Evolutionary conservation across 2,797 vertebrate species (phyloP), one percentile per base, ranked within the genome.

Genomic region (Bothrops alternatus): DNA sequence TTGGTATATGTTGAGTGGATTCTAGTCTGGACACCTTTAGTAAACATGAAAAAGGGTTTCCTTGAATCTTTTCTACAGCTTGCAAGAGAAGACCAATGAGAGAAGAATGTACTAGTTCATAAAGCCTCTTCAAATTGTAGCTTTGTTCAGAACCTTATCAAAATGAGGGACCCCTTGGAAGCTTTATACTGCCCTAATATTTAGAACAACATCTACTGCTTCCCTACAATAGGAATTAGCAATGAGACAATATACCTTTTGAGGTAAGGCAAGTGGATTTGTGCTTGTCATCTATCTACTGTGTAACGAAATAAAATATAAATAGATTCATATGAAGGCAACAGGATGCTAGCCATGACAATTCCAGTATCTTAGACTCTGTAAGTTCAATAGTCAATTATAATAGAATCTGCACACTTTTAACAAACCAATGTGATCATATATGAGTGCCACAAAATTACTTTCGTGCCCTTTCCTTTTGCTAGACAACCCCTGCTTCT

Each of bases 401-500:
- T 78, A 56, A 32, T 16, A 42, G 25, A 60, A 85, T 57, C 57
- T 89, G 78, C 90, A 88, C 47, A 42, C 88, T 91, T 88, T 87
- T 73, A 0, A 20, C 1, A 0, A 93, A 6, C 16, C 53, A 65
- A 5, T 57, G 42, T 37, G 91, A 63, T 11, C 86, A 32, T 56
- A 93, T 63, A 90, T 2, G 11, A 8, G 3, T 23, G 14, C 28
- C 90, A n/a, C 37, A 95, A 16, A 11, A 93, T 87, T 28, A 56
- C 1, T 82, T 1, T 65, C 3, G 2, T 2, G 78, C 28, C 0
- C 25, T 85, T 94, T 95, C 91, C 87, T 56, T 47, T 92, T 56
- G 58, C 50, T 90, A 94, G 82, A 12, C 86, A 92, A 90, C 7
- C 4, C 42, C 28, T 47, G 55, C n/a, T 91, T 92, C 90, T 4